A percentile compares a stretch with the other conserved stretches of the same genome.
phyloP scores from a whole-genome alignment of 2,888 invertebrate genomes.

The Agriopis marginaria region DNA sequence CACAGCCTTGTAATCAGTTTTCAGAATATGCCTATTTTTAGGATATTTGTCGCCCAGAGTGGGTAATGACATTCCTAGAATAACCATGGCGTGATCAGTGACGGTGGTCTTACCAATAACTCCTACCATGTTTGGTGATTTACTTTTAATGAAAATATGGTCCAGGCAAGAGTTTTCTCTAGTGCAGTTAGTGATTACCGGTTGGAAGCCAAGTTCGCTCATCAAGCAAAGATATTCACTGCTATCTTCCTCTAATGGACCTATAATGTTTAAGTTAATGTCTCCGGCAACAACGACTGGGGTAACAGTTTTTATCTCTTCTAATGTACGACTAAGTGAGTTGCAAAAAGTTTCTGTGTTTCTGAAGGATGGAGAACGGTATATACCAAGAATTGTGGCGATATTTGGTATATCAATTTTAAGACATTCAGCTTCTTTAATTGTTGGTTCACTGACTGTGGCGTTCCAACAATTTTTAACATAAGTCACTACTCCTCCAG shows the following conservation, averaged over 20 bases:
- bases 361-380: neutral
- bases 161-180: constrained; percentile 4
- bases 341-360: neutral
- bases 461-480: neutral
- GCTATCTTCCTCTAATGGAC: neutral
- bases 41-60: neutral
- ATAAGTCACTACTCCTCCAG: constrained; percentile 3
- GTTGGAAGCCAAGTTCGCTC: neutral
- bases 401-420: neutral
- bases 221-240: constrained; percentile 7
- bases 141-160: constrained; percentile 1
- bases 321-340: neutral
- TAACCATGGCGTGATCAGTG: neutral
- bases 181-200: neutral
- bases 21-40: neutral
- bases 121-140: neutral
- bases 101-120: neutral
- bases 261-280: neutral
- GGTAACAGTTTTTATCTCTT: neutral
- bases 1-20: neutral
- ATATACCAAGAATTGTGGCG: neutral
- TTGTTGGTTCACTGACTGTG: too few species aligned
- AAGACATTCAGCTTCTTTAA: too few species aligned
- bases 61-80: neutral
- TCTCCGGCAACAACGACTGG: neutral